Evolutionary conservation across 2,888 invertebrate species (phyloP), one percentile per base, ranked within the genome.

Genomic region (Marronus borbonicus): DNA sequence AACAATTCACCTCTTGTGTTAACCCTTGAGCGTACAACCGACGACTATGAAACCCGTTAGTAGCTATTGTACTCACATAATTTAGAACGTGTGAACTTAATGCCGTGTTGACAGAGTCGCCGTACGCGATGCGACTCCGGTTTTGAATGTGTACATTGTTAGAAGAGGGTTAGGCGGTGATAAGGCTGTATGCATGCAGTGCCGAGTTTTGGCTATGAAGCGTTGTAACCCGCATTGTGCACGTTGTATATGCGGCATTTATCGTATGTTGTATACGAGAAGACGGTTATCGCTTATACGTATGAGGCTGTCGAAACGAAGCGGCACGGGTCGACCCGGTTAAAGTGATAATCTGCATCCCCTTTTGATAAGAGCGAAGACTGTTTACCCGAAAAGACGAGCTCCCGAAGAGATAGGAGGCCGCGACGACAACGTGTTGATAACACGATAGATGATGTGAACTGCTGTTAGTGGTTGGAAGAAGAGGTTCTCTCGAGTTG

Each of bases 41-140:
- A 55, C 17, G 55, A 60, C 60, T 44, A 60, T 74, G 62, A 74
- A 74, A 60, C 72, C 72, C 60, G 60, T 74, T 62, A 44, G 39
- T 60, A 36, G 49, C 60, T 74, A 60, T 60, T 74, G 72, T 70
- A 28, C 52, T 58, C 76, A 14, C 39, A 55, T 76, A 76, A 76
- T 76, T 76, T 76, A 76, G 66, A 64, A 60, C 65, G 76, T 76
- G 76, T 76, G 76, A 76, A 76, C 68, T 66, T 55, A 68, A 58
- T 66, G 76, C 66, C 58, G 58, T 76, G 76, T 68, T 66, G 76
- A 68, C 65, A 68, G 68, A 58, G 66, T 68, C 44, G 60, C 44
- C 44, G 68, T 68, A 68, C 55, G 60, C 72, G 72, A 60, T 52
- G 72, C 62, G 60, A 39, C 55, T 60, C 60, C 39, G 62, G 28